Conservation (phyloP, 1,140 invertebrate species). For the Achroia grisella region DNA sequence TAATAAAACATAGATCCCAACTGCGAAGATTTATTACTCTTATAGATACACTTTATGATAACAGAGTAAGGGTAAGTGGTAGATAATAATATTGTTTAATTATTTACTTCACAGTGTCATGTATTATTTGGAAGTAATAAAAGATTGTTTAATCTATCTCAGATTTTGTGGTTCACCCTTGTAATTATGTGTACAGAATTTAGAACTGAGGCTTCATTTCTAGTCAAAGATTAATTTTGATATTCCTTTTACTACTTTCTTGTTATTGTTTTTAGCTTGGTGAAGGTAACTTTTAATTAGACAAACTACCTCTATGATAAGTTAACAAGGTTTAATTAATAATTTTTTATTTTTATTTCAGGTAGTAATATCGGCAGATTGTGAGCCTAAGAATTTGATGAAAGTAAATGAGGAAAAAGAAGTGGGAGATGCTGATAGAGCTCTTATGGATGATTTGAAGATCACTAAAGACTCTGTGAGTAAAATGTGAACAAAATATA, state of each 20-base stretch:
- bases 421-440: slow-evolving; percentile 83
- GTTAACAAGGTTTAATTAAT: background rate
- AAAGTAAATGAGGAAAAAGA: slow-evolving; percentile 70
- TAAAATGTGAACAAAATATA: background rate
- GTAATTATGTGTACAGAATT: no score
- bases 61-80: slow-evolving; percentile 81
- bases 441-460: slow-evolving; percentile 95
- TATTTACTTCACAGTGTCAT: no score
- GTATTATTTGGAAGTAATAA: no score
- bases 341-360: slow-evolving; percentile 39
- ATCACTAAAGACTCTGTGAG: slow-evolving; percentile 75
- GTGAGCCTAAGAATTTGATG: slow-evolving; percentile 85
- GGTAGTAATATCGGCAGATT: slow-evolving; percentile 86
- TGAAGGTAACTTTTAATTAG: no score
- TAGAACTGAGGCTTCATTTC: no score
- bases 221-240: no score
- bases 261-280: no score
- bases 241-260: no score
- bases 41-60: slow-evolving; percentile 98
- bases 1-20: slow-evolving; percentile 85
- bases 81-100: slow-evolving; percentile 2
- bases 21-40: slow-evolving; percentile 96
- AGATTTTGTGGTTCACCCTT: no score
- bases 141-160: no score
- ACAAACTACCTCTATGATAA: no score